Base-by-base conservation (phyloP, 2,888 invertebrate species). In the Amiota mariae region DNA sequence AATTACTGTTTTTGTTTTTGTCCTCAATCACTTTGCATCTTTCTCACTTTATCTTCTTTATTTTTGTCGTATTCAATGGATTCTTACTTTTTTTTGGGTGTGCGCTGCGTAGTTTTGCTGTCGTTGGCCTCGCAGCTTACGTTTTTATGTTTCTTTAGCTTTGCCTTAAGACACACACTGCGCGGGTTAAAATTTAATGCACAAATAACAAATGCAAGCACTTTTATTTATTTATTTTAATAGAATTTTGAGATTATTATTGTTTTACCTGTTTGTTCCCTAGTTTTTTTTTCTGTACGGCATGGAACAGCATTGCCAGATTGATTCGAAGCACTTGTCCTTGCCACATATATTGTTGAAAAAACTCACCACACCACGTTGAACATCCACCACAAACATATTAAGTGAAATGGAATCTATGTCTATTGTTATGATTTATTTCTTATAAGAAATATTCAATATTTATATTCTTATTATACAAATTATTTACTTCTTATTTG, bases 61-160 rank as follows among this genome's bases (percentile, higher is more conserved):
- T 74, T 47, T 71, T 70, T 48, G 46, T 73, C 47, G 20, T 48
- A 18, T 66, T 15, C 12, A 61, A 54, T 63, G 54, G 61, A 75
- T 57, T 70, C 57, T 59, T 51, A 70, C 73, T 73, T 76, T 75
- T 80, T 79, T 82, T 76, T 81, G 80, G 82, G 80, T 80, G 85
- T 79, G 78, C 76, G 78, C 79, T 76, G 73, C 75, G 77, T 76
- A 79, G 78, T 75, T 78, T 80, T 78, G 56, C 54, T 54, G 12
- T 11, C 54, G 54, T 51, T n/a, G 54, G 2, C 12, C n/a, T 51
- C 12, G 54, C 54, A 4, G 12, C 12, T 51, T 12, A 1, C 54
- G 54, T 6, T 2, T 36, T 2, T 36, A 2, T 36, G 8, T 36
- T 36, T 36, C 6, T 6, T 36, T 2, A 36, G 4, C 2, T 6